A percentile compares a stretch with the other conserved stretches of the same genome.
These are phyloP conservation scores for Ichneumon xanthorius DNA, from an alignment of 2,888 invertebrate genomes.

Conservation along the genomic window DNA sequence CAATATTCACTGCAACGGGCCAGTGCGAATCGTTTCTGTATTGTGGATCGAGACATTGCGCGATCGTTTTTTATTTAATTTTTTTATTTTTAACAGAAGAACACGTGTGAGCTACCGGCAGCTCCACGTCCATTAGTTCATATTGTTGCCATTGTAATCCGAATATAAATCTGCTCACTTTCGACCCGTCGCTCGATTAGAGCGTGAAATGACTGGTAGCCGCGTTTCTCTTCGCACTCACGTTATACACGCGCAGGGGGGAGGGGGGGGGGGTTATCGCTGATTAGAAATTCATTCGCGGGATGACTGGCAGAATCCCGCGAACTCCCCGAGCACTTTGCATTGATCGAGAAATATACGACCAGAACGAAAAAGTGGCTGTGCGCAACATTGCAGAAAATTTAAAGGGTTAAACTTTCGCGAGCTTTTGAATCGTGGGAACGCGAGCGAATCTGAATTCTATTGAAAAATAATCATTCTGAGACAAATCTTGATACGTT, in stretches of 20 bases:
- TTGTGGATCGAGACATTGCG: not conserved
- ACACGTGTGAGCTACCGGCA: slow-evolving; percentile 13
- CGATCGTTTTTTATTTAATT: slow-evolving; percentile 3
- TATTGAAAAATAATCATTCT: not conserved
- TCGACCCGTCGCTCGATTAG: slow-evolving; percentile 54
- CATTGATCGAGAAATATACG: slow-evolving; percentile 10
- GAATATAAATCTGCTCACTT: slow-evolving; percentile 57
- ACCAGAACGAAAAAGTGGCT: not conserved
- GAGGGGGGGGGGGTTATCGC: slow-evolving; percentile 16
- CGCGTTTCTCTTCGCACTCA: slow-evolving; percentile 39
- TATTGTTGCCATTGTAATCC: slow-evolving; percentile 65
- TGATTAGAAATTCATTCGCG: slow-evolving; percentile 67
- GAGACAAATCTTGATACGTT: not conserved
- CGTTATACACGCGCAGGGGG: not conserved
- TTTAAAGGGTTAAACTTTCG: too few species aligned
- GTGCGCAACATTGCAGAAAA: not conserved
- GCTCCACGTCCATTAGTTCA: slow-evolving; percentile 57
- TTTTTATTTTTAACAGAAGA: not conserved
- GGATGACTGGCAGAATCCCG: slow-evolving; percentile 22
- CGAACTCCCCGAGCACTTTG: not conserved
- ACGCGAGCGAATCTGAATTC: not conserved
- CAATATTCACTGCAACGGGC: not conserved
- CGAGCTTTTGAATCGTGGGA: too few species aligned
- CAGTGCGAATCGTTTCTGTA: not conserved
- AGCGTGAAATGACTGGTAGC: slow-evolving; percentile 50